These are phyloP conservation scores for Antheraea mylitta DNA, from an alignment of 1,140 invertebrate species.

Conservation along the genomic window DNA sequence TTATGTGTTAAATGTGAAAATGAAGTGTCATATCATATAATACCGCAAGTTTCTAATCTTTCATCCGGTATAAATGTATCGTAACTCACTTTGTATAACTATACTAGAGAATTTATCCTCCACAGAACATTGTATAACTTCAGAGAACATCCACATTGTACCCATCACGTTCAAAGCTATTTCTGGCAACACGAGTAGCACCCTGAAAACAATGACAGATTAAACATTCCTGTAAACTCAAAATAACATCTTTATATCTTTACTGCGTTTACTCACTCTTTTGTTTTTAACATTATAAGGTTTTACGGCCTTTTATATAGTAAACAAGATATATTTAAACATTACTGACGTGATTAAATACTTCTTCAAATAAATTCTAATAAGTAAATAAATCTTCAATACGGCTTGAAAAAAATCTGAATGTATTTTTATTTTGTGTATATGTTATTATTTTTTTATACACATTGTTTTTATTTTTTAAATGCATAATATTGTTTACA, in stretches of 20 bases:
- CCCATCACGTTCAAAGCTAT: slow-evolving; percentile 88
- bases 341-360: too few species aligned
- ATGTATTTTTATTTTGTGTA: background rate
- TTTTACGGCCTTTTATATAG: too few species aligned
- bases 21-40: too few species aligned
- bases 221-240: background rate
- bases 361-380: too few species aligned
- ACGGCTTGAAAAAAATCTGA: too few species aligned
- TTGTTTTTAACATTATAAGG: background rate
- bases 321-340: too few species aligned
- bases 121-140: slow-evolving; percentile 82
- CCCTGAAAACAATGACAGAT: slow-evolving; percentile 70
- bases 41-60: too few species aligned
- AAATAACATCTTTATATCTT: background rate
- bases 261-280: background rate
- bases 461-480: too few species aligned
- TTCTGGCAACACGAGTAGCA: slow-evolving; percentile 87
- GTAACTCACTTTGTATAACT: slow-evolving; percentile 83
- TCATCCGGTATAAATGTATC: background rate
- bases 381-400: too few species aligned
- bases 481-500: too few species aligned
- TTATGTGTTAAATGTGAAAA: too few species aligned
- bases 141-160: slow-evolving; percentile 89
- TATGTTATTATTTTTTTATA: too few species aligned
- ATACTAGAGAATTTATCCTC: slow-evolving; percentile 85